These are phyloP conservation scores for Dermochelys coriacea DNA, from an alignment of 2,797 vertebrate genomes.

Conservation along the genomic window DNA sequence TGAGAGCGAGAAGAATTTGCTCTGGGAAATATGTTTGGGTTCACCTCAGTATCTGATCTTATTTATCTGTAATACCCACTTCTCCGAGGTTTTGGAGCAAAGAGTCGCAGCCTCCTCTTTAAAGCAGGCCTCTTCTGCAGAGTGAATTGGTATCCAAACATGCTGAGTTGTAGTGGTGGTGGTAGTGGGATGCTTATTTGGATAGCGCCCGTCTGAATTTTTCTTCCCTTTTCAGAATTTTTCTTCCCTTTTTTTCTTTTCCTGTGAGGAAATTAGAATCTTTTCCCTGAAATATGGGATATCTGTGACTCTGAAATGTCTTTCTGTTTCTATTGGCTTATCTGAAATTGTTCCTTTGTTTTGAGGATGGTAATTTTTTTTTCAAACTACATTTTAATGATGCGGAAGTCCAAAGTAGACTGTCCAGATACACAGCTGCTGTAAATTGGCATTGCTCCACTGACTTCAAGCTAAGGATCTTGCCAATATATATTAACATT, in stretches of 20 bases:
- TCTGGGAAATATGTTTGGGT: neutral
- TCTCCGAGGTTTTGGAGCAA: neutral
- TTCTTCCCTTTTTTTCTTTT: neutral
- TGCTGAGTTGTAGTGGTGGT: neutral
- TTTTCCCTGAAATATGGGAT: fast-evolving
- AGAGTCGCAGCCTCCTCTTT: neutral
- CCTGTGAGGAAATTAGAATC: neutral
- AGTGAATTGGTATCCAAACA: neutral
- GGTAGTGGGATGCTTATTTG: neutral
- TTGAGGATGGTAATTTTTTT: neutral
- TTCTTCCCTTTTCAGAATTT: neutral
- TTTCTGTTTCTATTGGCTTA: neutral
- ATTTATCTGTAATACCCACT: neutral
- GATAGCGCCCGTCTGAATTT: neutral
- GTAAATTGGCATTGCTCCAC: neutral
- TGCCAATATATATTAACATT: slow-evolving; percentile 24
- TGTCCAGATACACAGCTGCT: neutral
- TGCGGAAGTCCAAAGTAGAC: neutral
- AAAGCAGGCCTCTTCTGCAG: neutral
- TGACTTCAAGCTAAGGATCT: neutral
- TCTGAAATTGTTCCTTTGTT: neutral
- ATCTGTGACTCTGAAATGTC: neutral
- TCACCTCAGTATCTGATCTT: neutral
- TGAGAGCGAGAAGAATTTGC: neutral
- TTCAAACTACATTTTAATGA: neutral